Conservation (phyloP, 92 coral and sea anemone genomes). For the Zoanthus sociatus region DNA sequence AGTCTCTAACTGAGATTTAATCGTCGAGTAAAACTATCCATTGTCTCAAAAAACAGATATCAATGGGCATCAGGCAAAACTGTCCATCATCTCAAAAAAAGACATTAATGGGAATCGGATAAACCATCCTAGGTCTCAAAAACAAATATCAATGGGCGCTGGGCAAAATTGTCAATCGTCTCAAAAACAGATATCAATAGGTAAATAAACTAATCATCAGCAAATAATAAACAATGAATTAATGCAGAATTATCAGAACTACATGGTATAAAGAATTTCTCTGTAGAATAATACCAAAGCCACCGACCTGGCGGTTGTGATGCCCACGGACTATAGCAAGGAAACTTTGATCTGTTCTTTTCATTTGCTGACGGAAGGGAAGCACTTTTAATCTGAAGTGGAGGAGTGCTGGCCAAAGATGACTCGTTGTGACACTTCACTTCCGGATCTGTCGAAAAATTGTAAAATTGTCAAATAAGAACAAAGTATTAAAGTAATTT, state of each 20-base stretch:
- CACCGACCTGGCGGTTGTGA: constrained; percentile 76
- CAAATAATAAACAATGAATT: too few relatives aligned
- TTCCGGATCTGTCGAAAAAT: constrained; percentile 61
- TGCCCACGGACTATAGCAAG: constrained; percentile 90
- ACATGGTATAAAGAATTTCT: background rate
- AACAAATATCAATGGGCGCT: background rate
- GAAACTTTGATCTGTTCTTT: constrained; percentile 69
- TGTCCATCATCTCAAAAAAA: too few relatives aligned
- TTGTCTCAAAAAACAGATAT: too few relatives aligned
- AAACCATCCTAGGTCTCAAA: background rate
- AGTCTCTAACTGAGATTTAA: too few relatives aligned
- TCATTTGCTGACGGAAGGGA: constrained; percentile 68
- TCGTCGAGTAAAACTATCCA: too few relatives aligned
- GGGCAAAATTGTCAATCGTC: too few relatives aligned
- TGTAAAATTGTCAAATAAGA: constrained; percentile 17
- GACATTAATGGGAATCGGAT: too few relatives aligned
- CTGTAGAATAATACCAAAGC: background rate
- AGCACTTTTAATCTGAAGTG: constrained; percentile 34
- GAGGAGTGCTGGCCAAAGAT: constrained; percentile 43
- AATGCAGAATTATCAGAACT: background rate
- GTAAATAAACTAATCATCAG: too few relatives aligned
- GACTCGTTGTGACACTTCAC: constrained; percentile 61
- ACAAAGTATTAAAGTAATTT: background rate
- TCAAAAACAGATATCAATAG: background rate
- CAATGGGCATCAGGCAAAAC: too few relatives aligned